Evolutionary conservation across 2,888 invertebrate genomes (phyloP), one percentile per base, ranked within the genome.

Genomic region (Plebejus anna): DNA sequence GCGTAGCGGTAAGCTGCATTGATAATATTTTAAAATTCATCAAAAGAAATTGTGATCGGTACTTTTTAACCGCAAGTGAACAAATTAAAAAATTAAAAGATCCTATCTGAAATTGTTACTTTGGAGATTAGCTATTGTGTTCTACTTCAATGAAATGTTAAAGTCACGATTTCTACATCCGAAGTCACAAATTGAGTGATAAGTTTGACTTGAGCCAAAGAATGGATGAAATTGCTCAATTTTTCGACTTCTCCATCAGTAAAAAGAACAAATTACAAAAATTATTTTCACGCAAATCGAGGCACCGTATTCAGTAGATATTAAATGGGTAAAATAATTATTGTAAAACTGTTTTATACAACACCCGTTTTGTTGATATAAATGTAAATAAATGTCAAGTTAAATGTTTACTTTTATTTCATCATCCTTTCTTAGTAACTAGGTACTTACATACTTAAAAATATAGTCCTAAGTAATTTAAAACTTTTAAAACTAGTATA

Each of bases 371-470:
- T 94, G 94, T 94, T 94, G 92, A 94, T 91, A 93, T 94, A 89
- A 90, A 94, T 94, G 94, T 94, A 94, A 94, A 94, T 94, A 94
- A 93, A 94, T 94, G 94, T 94, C 94, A 94, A 94, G 94, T 94
- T 87, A 88, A 91, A 87, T 84, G 81, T 81, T 80, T 57, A 11
- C 4, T 47, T 16, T 57, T 13, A 38, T 22, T 59, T 59, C 11
- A 11, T n/a, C 32, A 38, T 22, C 36, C 47, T 7, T 36, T 75
- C 59, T 59, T 22, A 2, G 3, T 4, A 32, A 11, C 11, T n/a
- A 32, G 32, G 32, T 32, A 32, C 32, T 32, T 32, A 32, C 32
- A 32, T 2, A 61, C 28, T 28, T 28, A 9, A 1, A 61, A 9
- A 22, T 22, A 22, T 3, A n/a, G 6, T 2, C n/a, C 2, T 4